Percentiles rank a stretch among this genome's conserved stretches.
These are phyloP conservation scores for Ectemnius lituratus DNA, from an alignment of 2,888 invertebrate genomes.

Conservation along the genomic window DNA sequence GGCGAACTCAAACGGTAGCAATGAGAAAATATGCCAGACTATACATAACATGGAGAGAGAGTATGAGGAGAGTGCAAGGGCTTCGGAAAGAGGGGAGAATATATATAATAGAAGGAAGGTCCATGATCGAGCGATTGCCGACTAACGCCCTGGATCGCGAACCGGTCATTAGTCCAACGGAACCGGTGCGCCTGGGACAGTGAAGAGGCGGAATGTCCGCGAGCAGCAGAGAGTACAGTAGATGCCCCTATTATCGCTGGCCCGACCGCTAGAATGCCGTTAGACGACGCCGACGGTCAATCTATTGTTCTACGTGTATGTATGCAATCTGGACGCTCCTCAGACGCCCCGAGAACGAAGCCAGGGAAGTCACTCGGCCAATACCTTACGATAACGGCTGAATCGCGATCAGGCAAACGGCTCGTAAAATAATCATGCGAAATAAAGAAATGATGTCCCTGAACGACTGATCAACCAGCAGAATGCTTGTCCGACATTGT, in stretches of 20 bases:
- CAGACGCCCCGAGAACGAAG: conserved; percentile 25
- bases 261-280: conserved; percentile 73
- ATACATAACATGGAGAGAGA: too few relatives aligned
- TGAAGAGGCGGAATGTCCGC: conserved; percentile 63
- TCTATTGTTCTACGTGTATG: conserved; percentile 70
- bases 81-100: not conserved
- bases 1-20: too few relatives aligned
- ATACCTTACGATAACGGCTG: conserved; percentile 29
- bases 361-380: conserved; percentile 32
- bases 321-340: conserved; percentile 51
- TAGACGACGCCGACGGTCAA: conserved; percentile 70
- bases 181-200: conserved; percentile 63
- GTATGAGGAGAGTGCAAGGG: not conserved
- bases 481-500: too few relatives aligned
- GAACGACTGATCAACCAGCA: too few relatives aligned
- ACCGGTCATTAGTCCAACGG: conserved; percentile 69
- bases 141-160: conserved; percentile 53
- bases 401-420: not conserved
- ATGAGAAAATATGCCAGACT: too few relatives aligned
- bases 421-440: too few relatives aligned
- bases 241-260: conserved; percentile 69
- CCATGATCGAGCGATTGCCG: conserved; percentile 45
- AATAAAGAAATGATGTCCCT: too few relatives aligned
- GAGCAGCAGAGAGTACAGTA: conserved; percentile 45
- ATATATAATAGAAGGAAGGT: conserved; percentile 9